Percentiles rank a stretch among this genome's conserved stretches.
Conservation (phyloP, 2,113 vertebrate genomes). For the Festucalex cinctus region DNA sequence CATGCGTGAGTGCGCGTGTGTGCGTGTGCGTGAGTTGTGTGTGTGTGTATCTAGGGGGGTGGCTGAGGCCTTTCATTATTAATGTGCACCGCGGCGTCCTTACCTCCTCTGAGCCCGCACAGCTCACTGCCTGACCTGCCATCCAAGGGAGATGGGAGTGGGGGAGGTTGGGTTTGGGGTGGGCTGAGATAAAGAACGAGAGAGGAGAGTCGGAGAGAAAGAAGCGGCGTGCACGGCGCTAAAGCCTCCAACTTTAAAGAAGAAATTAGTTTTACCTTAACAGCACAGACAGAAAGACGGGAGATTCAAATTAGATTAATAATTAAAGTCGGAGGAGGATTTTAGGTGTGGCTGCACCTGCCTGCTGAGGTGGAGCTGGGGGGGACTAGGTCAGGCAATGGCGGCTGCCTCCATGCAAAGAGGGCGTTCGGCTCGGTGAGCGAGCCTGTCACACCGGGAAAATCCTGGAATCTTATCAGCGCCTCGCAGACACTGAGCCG, state of each 20-base stretch:
- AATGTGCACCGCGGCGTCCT: slow-evolving; percentile 79
- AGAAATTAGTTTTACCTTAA: slow-evolving; percentile 21
- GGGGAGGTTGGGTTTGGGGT: slow-evolving; percentile 6
- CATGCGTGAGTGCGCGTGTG: slow-evolving; percentile 26
- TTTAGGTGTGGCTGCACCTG: slow-evolving; percentile 52
- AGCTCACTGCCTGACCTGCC: slow-evolving; percentile 78
- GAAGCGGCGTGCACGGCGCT: slow-evolving; percentile 32
- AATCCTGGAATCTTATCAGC: slow-evolving; percentile 79
- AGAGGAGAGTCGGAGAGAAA: slow-evolving; percentile 57
- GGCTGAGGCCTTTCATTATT: slow-evolving; percentile 81
- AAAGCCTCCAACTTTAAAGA: slow-evolving; percentile 23
- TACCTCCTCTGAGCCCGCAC: slow-evolving; percentile 77
- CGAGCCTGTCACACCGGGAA: slow-evolving; percentile 76
- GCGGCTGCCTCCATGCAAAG: slow-evolving; percentile 38
- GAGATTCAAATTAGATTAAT: slow-evolving; percentile 10
- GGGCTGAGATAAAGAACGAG: slow-evolving; percentile 60
- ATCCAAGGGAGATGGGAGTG: slow-evolving; percentile 62
- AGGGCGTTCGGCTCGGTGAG: slow-evolving; percentile 60
- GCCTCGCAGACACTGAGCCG: slow-evolving; percentile 75
- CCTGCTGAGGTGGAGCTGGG: slow-evolving; percentile 45
- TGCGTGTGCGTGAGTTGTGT: slow-evolving; percentile 24
- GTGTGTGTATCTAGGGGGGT: slow-evolving; percentile 35
- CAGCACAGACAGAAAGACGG: slow-evolving; percentile 4
- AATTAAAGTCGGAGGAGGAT: slow-evolving; percentile 18
- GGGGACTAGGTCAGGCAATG: slow-evolving; percentile 28